Base-by-base conservation (phyloP, 2,113 vertebrate species). In the Ursus arctos region DNA sequence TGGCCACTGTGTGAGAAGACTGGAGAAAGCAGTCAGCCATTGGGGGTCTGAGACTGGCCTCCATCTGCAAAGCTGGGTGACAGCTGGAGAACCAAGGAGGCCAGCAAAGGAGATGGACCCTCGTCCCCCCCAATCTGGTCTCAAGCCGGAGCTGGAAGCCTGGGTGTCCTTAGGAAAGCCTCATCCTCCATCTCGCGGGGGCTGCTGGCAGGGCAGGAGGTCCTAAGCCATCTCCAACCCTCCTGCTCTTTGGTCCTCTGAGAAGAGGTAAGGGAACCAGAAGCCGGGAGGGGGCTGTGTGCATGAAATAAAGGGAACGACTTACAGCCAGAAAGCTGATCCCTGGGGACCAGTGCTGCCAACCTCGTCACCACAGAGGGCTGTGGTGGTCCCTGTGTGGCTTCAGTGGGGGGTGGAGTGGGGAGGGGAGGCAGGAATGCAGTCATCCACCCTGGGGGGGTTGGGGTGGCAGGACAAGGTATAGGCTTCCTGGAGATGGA, bases 391-490 rank as follows among this genome's bases (percentile, higher is more conserved):
- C 47, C 57, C 59, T 21, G 4, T 36, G 69, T 49, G 40, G 33
- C 33, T 55, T 74, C 63, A 7, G 5, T 8, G 13, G 1, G 47
- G 14, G 12, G 21, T 26, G 3, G 3, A 2, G 28, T 3, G 2
- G 4, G 6, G 12, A 11, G 5, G 26, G 57, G 26, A 12, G 16
- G 7, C 15, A 14, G 47, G 21, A 47, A 47, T 47, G 11, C 31
- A 36, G 10, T 7, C 47, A 36, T 57, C 40, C 26, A 65, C 24
- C n/a, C 81, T 53, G 10, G 13, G 15, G 16, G 43, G 43, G 43
- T 43, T 43, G 43, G 43, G 43, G 43, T 43, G 43, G 3, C 11
- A 28, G 81, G 26, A 22, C 15, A 81, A 59, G 13, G 59, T 31
- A 24, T 15, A 49, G 88, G 9, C 24, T 40, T 93, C n/a, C 47